Evolutionary conservation across 2,888 invertebrate species (phyloP).

Genomic region (Morpho achilles): DNA sequence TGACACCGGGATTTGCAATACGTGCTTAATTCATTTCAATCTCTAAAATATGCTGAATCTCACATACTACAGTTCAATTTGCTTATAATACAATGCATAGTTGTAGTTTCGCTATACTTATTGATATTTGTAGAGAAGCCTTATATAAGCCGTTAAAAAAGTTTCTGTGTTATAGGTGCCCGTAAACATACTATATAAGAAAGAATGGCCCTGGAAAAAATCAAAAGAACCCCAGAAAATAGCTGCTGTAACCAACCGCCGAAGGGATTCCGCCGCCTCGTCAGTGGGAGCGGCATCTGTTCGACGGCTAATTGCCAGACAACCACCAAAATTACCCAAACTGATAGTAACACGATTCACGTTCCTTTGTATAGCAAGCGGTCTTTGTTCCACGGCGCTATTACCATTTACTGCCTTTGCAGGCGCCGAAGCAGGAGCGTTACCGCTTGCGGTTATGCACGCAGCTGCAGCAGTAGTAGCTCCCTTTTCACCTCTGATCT

Average conservation of each 20-base stretch:
- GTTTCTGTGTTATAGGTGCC: constrained; percentile 49
- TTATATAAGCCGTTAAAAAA: neutral
- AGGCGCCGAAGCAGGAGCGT: constrained; percentile 78
- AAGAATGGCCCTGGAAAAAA: constrained; percentile 73
- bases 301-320: constrained; percentile 82
- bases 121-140: no score
- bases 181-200: constrained; percentile 63
- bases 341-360: constrained; percentile 69
- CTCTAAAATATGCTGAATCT: no score
- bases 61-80: neutral
- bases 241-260: constrained; percentile 48
- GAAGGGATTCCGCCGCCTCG: constrained; percentile 84
- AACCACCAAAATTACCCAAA: constrained; percentile 70
- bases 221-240: constrained; percentile 46
- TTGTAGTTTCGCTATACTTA: no score
- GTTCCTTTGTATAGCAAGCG: constrained; percentile 78
- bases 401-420: constrained; percentile 78
- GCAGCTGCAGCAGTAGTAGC: constrained; percentile 79
- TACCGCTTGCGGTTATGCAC: constrained; percentile 81
- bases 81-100: neutral
- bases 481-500: constrained; percentile 63
- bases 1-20: no score
- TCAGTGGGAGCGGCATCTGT: constrained; percentile 89
- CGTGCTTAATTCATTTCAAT: no score
- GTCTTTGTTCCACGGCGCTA: constrained; percentile 82